Evolutionary conservation across 2,797 vertebrate species (phyloP), one percentile per base, ranked within the genome.

Genomic region (Falco concolor): DNA sequence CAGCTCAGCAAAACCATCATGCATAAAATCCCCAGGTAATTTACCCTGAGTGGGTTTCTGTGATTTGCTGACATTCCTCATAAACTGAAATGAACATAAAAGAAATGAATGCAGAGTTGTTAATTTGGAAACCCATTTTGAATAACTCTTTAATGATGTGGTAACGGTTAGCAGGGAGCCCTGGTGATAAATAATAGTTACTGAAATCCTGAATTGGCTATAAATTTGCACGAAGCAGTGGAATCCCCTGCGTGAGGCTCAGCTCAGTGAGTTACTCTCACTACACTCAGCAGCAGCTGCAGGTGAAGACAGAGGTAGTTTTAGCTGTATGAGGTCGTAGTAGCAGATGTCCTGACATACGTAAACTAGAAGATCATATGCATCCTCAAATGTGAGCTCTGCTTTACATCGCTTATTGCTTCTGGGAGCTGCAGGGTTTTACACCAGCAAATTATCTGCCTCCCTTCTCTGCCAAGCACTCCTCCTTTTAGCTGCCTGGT

Each of bases 21-120:
- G 96, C 86, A 50, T 94, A 90, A 96, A 95, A 96, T 97, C 74
- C 93, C 90, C 84, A 74, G 77, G 95, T 96, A 95, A 96, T 94
- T 96, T 94, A 92, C 90, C 72, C 94, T 60, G 88, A 94, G 91
- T 76, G 91, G 95, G 90, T 95, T 93, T 87, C 94, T 94, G 52
- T 94, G 95, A 94, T 94, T 95, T 93, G 65, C 93, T 93, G 95
- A 96, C 95, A 96, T 84, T 87, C 80, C 83, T 91, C 67, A 74
- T 95, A 95, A 96, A 82, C 67, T 8, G 87, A 88, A 79, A 76
- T 1, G 38, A 90, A 87, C 95, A 94, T 87, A 82, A 97, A 95
- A 95, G 64, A 82, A 89, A 96, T 30, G 34, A 92, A 90, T 30
- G 73, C 75, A 32, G 92, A 87, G 52, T n/a, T 1, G 18, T 90